phyloP scores from a whole-genome alignment of 2,888 invertebrate species.

The Physocephala rufipes region DNA sequence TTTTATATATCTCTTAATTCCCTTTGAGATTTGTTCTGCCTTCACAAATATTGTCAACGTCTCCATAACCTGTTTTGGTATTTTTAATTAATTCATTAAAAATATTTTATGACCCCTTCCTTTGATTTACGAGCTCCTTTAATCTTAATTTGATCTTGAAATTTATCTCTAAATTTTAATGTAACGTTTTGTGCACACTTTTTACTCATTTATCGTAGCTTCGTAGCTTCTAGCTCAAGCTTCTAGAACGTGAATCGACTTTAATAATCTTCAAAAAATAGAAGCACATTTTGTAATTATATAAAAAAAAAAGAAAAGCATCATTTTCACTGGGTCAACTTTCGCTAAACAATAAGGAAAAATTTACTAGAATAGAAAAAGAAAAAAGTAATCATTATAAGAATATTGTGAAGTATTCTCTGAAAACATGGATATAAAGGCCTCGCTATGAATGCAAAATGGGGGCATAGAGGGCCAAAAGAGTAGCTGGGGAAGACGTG shows the following conservation, averaged over 20 bases:
- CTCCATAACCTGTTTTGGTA: too few relatives aligned
- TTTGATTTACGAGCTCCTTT: too few relatives aligned
- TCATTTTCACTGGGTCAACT: constrained; percentile 57
- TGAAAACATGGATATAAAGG: too few relatives aligned
- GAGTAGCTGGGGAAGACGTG: too few relatives aligned
- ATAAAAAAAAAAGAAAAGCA: constrained; percentile 5
- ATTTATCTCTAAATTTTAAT: neutral
- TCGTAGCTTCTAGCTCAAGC: too few relatives aligned
- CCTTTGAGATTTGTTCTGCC: neutral
- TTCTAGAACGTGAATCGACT: neutral
- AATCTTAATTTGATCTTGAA: neutral
- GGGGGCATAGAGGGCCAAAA: constrained; percentile 29
- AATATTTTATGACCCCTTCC: neutral
- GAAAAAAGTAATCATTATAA: neutral
- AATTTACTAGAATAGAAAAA: constrained; percentile 6
- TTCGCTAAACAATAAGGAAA: constrained; percentile 53
- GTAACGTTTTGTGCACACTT: neutral
- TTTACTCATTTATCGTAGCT: neutral
- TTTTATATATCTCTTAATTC: too few relatives aligned
- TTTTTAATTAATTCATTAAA: neutral
- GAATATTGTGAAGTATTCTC: constrained; percentile 17
- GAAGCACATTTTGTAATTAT: neutral
- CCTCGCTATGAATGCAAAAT: neutral
- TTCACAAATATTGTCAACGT: too few relatives aligned
- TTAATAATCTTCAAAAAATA: neutral